These are phyloP conservation scores for Pseudoips prasinana DNA, from an alignment of 2,888 invertebrate genomes.

Conservation along the genomic window DNA sequence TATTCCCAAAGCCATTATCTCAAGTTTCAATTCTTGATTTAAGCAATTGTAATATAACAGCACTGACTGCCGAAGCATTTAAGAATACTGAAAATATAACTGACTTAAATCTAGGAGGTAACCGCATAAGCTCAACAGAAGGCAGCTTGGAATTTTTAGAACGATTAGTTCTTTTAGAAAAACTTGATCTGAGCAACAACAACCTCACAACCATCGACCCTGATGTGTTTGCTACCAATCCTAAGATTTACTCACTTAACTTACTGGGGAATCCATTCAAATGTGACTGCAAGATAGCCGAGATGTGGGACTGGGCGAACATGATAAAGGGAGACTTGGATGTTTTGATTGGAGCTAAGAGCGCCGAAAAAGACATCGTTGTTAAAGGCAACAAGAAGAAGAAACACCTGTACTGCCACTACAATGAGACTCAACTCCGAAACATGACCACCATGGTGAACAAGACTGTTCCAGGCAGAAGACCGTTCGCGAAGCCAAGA, in stretches of 20 bases:
- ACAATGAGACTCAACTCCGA: constrained; percentile 81
- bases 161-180: constrained; percentile 78
- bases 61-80: constrained; percentile 83
- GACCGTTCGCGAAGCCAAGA: constrained; percentile 81
- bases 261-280: constrained; percentile 86
- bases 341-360: constrained; percentile 85
- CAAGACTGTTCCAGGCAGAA: constrained; percentile 77
- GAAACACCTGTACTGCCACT: constrained; percentile 84
- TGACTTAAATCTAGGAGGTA: constrained; percentile 82
- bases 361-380: constrained; percentile 83
- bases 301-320: constrained; percentile 88
- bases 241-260: constrained; percentile 82
- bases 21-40: constrained; percentile 84
- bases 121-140: constrained; percentile 73
- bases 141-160: constrained; percentile 81
- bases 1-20: constrained; percentile 85
- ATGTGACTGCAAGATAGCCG: constrained; percentile 86
- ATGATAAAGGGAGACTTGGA: constrained; percentile 84
- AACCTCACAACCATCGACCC: constrained; percentile 83
- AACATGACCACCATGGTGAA: constrained; percentile 71
- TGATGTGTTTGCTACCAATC: constrained; percentile 78
- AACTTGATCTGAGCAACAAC: constrained; percentile 84
- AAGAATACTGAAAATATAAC: constrained; percentile 84
- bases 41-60: constrained; percentile 84
- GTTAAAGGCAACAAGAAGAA: constrained; percentile 85